These are phyloP conservation scores for Rhyzopertha dominica DNA, from an alignment of 1,140 invertebrate species.

Conservation along the genomic window DNA sequence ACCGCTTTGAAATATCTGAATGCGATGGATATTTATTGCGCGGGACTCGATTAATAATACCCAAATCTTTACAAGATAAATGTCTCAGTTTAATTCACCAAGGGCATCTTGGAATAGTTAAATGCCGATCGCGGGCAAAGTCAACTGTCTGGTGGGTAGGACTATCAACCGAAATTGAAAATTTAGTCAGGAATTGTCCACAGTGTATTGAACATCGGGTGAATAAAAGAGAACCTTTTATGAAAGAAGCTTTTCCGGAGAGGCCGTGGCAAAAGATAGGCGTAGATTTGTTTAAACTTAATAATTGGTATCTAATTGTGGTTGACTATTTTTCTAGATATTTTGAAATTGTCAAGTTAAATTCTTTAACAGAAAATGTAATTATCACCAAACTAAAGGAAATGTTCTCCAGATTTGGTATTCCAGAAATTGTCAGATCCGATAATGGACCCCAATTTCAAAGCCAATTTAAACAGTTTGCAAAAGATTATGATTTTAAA, in stretches of 20 bases:
- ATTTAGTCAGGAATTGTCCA: constrained; percentile 27
- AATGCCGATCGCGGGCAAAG: constrained; percentile 22
- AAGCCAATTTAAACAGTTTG: constrained; percentile 12
- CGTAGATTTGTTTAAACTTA: constrained; percentile 29
- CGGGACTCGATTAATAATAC: constrained; percentile 28
- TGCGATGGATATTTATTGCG: constrained; percentile 19
- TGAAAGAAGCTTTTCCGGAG: constrained; percentile 22
- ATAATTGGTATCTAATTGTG: constrained; percentile 29
- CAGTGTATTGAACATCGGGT: constrained; percentile 18
- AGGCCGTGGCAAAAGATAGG: constrained; percentile 30
- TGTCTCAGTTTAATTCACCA: constrained; percentile 25
- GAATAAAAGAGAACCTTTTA: constrained; percentile 14
- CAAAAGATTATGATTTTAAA: constrained; percentile 11
- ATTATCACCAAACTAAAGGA: background rate
- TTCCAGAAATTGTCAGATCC: constrained; percentile 1
- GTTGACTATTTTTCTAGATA: no score
- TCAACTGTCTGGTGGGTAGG: constrained; percentile 34
- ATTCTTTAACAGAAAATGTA: background rate
- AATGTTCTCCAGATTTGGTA: background rate
- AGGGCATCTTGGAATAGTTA: constrained; percentile 28
- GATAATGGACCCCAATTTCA: constrained; percentile 6
- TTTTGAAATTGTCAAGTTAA: background rate
- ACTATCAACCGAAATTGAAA: constrained; percentile 24
- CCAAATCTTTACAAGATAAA: constrained; percentile 22
- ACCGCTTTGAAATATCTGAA: constrained; percentile 16